Conservation (phyloP, 2,113 vertebrate species). For the Narcine bancroftii region DNA sequence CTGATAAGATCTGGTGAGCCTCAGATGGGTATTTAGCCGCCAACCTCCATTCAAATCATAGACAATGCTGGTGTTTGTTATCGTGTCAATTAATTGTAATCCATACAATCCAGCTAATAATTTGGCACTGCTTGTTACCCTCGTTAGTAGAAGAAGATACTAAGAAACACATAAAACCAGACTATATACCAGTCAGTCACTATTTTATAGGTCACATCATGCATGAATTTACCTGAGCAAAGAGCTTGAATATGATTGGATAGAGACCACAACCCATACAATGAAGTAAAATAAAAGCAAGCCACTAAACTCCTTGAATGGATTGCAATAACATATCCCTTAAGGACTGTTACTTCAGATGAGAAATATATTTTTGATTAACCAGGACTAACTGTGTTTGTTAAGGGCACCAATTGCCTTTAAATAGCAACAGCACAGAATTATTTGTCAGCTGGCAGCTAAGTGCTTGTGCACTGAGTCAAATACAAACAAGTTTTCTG, state of each 20-base stretch:
- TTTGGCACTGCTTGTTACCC: not conserved
- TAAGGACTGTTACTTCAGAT: not conserved
- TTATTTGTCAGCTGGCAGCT: not conserved
- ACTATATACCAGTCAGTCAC: conserved; percentile 33
- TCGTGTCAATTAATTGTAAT: conserved; percentile 1
- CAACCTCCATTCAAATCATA: not conserved
- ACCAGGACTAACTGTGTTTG: conserved; percentile 1
- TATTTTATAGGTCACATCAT: conserved; percentile 26
- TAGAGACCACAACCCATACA: not conserved
- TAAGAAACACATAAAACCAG: conserved; percentile 7
- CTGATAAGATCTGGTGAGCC: too few species aligned
- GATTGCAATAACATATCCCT: conserved; percentile 24
- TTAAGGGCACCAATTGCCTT: conserved; percentile 16
- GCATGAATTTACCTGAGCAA: conserved; percentile 31
- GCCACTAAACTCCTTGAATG: conserved; percentile 25
- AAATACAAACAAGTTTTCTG: conserved; percentile 17
- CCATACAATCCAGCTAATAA: not conserved
- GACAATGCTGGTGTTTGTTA: conserved; percentile 1
- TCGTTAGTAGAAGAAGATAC: not conserved
- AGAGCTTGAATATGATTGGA: conserved; percentile 20
- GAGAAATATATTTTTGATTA: conserved; percentile 33
- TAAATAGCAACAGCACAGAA: not conserved
- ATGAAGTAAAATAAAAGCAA: conserved; percentile 10
- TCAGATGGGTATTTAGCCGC: not conserved
- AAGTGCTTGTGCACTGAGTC: conserved; percentile 7